Conservation (phyloP, 2,888 invertebrate species). For the Argyra leucocephala region DNA sequence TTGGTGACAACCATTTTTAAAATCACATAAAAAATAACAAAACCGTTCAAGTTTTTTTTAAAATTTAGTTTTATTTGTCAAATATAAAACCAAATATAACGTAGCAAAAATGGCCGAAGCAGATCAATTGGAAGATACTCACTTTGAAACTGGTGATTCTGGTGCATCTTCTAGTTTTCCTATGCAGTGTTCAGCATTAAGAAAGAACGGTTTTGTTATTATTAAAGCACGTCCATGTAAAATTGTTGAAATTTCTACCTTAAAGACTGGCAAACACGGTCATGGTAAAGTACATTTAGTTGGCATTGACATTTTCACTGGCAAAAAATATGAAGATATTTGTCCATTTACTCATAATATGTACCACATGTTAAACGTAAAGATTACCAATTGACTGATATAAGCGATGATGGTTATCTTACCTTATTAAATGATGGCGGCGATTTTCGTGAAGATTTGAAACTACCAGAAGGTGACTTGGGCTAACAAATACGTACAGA, state of each 20-base stretch:
- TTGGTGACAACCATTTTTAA: background rate
- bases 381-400: constrained; percentile 92
- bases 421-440: constrained; percentile 93
- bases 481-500: constrained; percentile 78
- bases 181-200: constrained; percentile 97
- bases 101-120: constrained; percentile 68
- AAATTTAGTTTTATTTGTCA: background rate
- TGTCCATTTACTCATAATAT: constrained; percentile 99
- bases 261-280: constrained; percentile 99
- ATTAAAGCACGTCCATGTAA: constrained; percentile 97
- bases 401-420: constrained; percentile 81
- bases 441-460: constrained; percentile 90
- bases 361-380: constrained; percentile 97
- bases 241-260: constrained; percentile 99
- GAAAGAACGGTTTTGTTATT: constrained; percentile 98
- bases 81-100: background rate
- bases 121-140: constrained; percentile 60
- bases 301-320: constrained; percentile 84
- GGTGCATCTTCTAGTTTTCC: constrained; percentile 95
- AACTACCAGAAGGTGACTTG: constrained; percentile 88
- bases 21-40: constrained; percentile 4
- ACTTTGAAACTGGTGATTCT: constrained; percentile 88
- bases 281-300: constrained; percentile 98
- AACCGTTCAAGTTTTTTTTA: background rate
- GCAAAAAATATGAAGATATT: constrained; percentile 91